phyloP scores from a whole-genome alignment of 2,797 vertebrate species.

The Poecilia gillii region DNA sequence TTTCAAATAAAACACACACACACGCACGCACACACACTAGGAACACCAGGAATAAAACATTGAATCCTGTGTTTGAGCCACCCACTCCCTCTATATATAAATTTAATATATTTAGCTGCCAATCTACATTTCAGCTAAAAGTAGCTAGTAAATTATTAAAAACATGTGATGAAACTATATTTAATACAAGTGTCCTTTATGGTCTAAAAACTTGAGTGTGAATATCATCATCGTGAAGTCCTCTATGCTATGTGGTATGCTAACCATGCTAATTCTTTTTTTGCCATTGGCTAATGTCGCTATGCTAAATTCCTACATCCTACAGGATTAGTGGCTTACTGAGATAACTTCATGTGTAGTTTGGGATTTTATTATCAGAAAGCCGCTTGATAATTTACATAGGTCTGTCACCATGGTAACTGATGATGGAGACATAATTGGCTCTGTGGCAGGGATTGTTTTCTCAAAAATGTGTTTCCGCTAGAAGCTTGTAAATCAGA shows the following conservation, averaged over 20 bases:
- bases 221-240: too few species aligned
- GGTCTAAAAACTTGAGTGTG: too few species aligned
- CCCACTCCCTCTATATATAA: neutral
- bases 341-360: neutral
- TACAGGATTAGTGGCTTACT: neutral
- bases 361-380: neutral
- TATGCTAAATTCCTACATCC: neutral
- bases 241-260: neutral
- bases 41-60: neutral
- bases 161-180: neutral
- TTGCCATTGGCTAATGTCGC: neutral
- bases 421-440: neutral
- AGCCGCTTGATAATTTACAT: neutral
- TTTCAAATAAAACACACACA: neutral
- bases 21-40: neutral
- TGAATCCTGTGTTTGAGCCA: neutral
- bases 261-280: neutral
- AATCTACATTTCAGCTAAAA: neutral
- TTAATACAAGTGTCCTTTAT: too few species aligned
- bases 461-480: neutral
- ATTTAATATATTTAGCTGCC: neutral
- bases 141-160: neutral
- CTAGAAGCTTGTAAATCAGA: neutral
- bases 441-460: neutral
- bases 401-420: neutral